Evolutionary conservation across 2,888 invertebrate species (phyloP), one percentile per base, ranked within the genome.

Genomic region (Phyllotreta cruciferae): DNA sequence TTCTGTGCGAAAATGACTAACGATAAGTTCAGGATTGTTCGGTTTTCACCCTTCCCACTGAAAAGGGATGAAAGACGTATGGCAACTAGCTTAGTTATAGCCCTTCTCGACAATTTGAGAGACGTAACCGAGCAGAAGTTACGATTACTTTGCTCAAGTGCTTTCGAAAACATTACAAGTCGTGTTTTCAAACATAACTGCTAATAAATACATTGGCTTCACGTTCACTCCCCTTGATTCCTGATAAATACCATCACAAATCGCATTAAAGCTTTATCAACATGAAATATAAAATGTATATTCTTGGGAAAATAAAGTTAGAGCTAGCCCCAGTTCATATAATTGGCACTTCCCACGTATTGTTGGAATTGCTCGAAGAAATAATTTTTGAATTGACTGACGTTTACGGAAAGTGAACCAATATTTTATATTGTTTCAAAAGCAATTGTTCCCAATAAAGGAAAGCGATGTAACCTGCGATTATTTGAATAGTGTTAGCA

Each of bases 91-190:
- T 64, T 64, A 64, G 64, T 64, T 64, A 64, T 64, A 49, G 64
- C 64, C 61, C 64, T 64, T 61, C 64, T 57, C 64, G 56, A 53
- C 57, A 64, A 61, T 64, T 53, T 63, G 66, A 66, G 66, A 56
- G 66, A 63, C 62, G 62, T 58, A 66, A 63, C 66, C 47, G 62
- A 66, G 66, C 66, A 66, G 66, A 66, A 66, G 62, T 66, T 66
- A 66, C 66, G 66, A 66, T 66, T 62, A 66, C 66, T 66, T 66
- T 56, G 52, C 66, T 62, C 66, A 60, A 66, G 66, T 66, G 66
- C 66, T 60, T 60, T 63, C 62, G 62, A 66, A 66, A 66, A 66
- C 66, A 66, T 66, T 66, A 63, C 60, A 64, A 61, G 57, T 64
- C 61, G 61, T 64, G 64, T 61, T 60, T 64, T 64, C 57, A 64